A percentile compares a stretch with the other conserved stretches of the same genome.
Evolutionary conservation across 2,797 vertebrate genomes (phyloP).

Genomic region (Aldrovandia affinis): DNA sequence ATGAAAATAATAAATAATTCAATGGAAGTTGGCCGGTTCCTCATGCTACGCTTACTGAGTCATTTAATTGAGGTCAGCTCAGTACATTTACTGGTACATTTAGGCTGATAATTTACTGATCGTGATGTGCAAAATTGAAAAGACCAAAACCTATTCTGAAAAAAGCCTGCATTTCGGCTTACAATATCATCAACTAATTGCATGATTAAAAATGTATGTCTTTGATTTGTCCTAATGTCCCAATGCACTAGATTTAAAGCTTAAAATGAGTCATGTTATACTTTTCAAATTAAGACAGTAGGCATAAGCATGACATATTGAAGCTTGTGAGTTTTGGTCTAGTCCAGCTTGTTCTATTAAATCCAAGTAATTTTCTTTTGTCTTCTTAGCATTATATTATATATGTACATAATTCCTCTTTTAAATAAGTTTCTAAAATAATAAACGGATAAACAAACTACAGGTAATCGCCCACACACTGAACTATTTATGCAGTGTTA

Average conservation of each 20-base stretch:
- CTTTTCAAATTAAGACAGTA: not conserved
- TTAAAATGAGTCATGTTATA: not conserved
- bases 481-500: no score
- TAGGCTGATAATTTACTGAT: constrained; percentile 37
- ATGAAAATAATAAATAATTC: constrained; percentile 34
- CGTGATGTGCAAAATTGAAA: constrained; percentile 22
- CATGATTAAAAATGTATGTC: constrained; percentile 31
- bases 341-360: no score
- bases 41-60: constrained; percentile 33
- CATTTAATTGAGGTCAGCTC: constrained; percentile 52
- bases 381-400: no score
- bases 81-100: constrained; percentile 39
- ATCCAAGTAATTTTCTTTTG: no score
- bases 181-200: constrained; percentile 33
- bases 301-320: not conserved
- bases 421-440: no score
- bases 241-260: not conserved
- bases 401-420: no score
- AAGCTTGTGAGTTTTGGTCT: not conserved
- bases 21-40: constrained; percentile 34
- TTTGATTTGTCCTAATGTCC: not conserved
- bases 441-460: no score
- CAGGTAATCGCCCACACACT: no score
- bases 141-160: constrained; percentile 41
- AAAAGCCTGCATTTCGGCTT: constrained; percentile 38